Evolutionary conservation across 2,113 vertebrate species (phyloP).

Genomic region (Sinocyclocheilus maitianheensis): DNA sequence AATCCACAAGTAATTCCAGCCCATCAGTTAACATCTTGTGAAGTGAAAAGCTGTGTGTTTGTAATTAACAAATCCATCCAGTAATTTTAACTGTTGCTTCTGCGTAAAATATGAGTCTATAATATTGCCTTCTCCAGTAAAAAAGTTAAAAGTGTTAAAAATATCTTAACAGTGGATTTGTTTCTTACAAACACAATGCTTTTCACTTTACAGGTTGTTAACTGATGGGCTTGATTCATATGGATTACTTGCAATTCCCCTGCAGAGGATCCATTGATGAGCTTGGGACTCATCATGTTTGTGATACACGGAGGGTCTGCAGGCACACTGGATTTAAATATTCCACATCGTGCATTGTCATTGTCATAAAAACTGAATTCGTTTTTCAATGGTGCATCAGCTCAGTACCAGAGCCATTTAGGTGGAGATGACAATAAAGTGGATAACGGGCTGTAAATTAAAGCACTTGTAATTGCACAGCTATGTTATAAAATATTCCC

Average conservation of each 20-base stretch:
- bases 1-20: background rate
- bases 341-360: background rate
- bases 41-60: background rate
- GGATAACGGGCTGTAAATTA: background rate
- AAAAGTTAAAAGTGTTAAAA: background rate
- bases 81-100: too few species aligned
- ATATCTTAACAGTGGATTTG: background rate
- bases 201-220: background rate
- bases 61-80: too few species aligned
- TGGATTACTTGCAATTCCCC: background rate
- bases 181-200: too few species aligned
- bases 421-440: conserved; percentile 1
- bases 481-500: background rate
- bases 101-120: too few species aligned
- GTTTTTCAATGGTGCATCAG: background rate
- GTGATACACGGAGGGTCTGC: background rate
- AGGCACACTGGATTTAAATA: background rate
- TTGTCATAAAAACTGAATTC: background rate
- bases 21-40: background rate
- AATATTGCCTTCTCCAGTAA: too few species aligned
- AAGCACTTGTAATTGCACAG: conserved; percentile 2
- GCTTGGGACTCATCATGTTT: background rate
- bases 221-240: background rate
- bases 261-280: background rate
- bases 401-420: background rate